A percentile compares a stretch with the other conserved stretches of the same genome.
phyloP scores from a whole-genome alignment of 2,113 vertebrate genomes.

The Condylura cristata region DNA sequence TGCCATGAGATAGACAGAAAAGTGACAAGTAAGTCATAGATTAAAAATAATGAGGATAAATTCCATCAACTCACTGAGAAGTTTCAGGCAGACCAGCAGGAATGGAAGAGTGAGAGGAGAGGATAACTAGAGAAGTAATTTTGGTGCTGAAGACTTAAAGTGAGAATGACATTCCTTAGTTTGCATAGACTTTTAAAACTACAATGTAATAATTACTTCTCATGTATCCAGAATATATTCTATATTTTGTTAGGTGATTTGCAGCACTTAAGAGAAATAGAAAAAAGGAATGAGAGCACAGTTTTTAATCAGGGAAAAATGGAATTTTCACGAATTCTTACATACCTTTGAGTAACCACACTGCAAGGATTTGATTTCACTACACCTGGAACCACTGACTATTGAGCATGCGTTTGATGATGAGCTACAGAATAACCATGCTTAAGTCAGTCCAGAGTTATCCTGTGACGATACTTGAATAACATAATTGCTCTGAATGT shows the following conservation, averaged over 20 bases:
- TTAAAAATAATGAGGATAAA: slow-evolving; percentile 10
- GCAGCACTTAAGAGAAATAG: neutral
- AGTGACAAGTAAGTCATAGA: neutral
- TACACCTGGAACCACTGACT: neutral
- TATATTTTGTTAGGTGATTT: neutral
- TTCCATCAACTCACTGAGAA: neutral
- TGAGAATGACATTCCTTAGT: slow-evolving; percentile 15
- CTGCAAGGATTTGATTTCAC: slow-evolving; percentile 14
- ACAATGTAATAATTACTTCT: neutral
- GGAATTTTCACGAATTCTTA: neutral
- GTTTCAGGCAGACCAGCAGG: neutral
- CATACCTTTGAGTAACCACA: neutral
- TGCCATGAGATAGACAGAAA: slow-evolving; percentile 11
- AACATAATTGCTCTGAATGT: slow-evolving; percentile 37
- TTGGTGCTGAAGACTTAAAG: neutral
- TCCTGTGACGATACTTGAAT: slow-evolving; percentile 11
- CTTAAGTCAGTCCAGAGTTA: neutral
- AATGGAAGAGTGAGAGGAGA: neutral
- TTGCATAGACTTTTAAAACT: neutral
- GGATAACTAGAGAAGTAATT: neutral
- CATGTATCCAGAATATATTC: neutral
- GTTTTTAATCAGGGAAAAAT: neutral
- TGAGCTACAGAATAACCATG: neutral
- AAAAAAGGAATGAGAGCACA: neutral
- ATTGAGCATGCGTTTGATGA: neutral